Evolutionary conservation across 2,113 vertebrate genomes (phyloP), one percentile per base, ranked within the genome.

Genomic region (Chlamydotis undulata): DNA sequence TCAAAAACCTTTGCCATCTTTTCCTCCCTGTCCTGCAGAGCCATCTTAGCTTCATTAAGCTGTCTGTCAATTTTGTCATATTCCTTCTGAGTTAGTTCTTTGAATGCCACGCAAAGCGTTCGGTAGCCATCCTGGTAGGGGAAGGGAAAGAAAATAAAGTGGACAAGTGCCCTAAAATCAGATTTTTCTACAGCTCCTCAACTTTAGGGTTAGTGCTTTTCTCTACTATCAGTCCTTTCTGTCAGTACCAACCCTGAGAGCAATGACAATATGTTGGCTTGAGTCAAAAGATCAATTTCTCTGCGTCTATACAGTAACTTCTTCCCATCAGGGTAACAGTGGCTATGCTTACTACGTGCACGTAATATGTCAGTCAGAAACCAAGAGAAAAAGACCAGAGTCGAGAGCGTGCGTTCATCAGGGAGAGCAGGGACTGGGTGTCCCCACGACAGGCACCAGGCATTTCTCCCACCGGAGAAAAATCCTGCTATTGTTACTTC

Each of bases 91-190:
- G 96, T 97, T 13, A 99, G 98, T 74, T 96, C 96, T 97, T 99
- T 99, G 98, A 98, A 99, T 67, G 99, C 99, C 93, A 99, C 99
- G 13, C 99, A 99, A 57, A 99, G 98, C 0, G 99, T 99, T 76
- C 99, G 97, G 97, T 99, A 99, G 26, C 99, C 99, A 81, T 99
- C 99, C 99, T 99, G 92, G 81, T 3, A 59, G 75, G 10, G 2
- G 26, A 61, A 93, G 57, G n/a, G 19, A 94, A 43, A 65, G 23
- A 69, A 80, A 79, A 76, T 5, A 9, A 70, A 92, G 31, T 31
- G 28, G 47, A 24, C 3, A 50, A 35, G 22, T 8, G 24, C 14
- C 41, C n/a, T 26, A 35, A 74, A 63, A 3, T 1, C n/a, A 47
- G 14, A 12, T 21, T 74, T 74, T 69, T 45, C 61, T 64, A n/a